These are phyloP conservation scores for Proctacanthus coquilletti DNA, from an alignment of 1,140 invertebrate genomes.

Conservation along the genomic window DNA sequence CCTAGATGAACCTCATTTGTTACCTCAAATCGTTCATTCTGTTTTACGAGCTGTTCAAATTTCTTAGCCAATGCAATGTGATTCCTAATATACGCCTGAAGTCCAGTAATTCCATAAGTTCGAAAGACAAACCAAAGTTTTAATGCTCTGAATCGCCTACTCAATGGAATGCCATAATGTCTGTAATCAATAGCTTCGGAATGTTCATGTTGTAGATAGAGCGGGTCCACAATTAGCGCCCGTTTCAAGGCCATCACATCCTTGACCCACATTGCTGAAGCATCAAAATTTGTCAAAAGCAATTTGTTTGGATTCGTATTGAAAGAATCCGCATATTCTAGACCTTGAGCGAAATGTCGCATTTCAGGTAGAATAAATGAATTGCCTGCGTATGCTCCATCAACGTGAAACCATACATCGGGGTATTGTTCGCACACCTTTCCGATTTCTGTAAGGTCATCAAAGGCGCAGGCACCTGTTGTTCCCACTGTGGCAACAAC, in stretches of 20 bases:
- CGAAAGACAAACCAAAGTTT: slow-evolving; percentile 84
- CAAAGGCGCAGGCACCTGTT: slow-evolving; percentile 68
- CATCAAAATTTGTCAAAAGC: slow-evolving; percentile 80
- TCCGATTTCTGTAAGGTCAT: slow-evolving; percentile 66
- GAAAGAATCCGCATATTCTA: slow-evolving; percentile 77
- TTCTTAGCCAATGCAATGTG: slow-evolving; percentile 75
- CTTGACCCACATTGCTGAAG: slow-evolving; percentile 77
- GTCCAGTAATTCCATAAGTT: slow-evolving; percentile 63
- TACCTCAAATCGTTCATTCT: slow-evolving; percentile 70
- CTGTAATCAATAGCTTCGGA: slow-evolving; percentile 54
- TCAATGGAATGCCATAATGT: slow-evolving; percentile 84
- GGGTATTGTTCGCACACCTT: slow-evolving; percentile 53
- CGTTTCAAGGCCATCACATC: slow-evolving; percentile 66
- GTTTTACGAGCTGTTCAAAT: slow-evolving; percentile 60
- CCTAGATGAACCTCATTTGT: slow-evolving; percentile 63
- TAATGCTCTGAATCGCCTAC: slow-evolving; percentile 66
- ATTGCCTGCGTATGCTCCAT: slow-evolving; percentile 70
- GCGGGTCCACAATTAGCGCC: slow-evolving; percentile 78
- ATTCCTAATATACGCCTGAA: slow-evolving; percentile 71
- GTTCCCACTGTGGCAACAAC: slow-evolving; percentile 67
- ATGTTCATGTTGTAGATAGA: slow-evolving; percentile 79
- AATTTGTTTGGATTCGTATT: slow-evolving; percentile 92
- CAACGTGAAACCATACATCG: slow-evolving; percentile 56
- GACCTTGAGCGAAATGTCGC: slow-evolving; percentile 51
- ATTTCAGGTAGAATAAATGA: slow-evolving; percentile 75